Conservation (phyloP, 2,888 invertebrate species). For the Ariolimax columbianus region DNA sequence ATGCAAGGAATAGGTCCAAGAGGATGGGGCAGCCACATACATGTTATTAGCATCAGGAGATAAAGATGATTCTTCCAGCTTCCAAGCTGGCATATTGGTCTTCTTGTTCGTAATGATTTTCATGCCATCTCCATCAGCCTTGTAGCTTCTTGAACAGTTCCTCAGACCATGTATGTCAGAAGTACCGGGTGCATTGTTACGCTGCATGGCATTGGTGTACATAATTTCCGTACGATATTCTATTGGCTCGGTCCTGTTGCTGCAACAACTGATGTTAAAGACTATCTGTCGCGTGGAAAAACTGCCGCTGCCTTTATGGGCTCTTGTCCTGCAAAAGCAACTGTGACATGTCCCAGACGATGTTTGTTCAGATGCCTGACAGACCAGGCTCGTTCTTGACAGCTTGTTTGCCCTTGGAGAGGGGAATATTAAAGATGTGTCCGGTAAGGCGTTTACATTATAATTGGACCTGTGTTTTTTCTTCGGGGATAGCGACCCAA, state of each 20-base stretch:
- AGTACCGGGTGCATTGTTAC: background rate
- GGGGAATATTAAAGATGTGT: too few species aligned
- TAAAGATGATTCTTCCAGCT: background rate
- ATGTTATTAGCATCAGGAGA: background rate
- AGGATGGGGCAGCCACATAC: too few species aligned
- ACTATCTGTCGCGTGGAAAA: slow-evolving; percentile 14
- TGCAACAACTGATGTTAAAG: slow-evolving; percentile 36
- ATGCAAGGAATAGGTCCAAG: too few species aligned
- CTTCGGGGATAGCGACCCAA: background rate
- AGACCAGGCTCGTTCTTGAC: too few species aligned
- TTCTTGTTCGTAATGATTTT: background rate
- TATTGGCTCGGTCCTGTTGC: slow-evolving; percentile 12
- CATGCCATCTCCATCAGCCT: too few species aligned
- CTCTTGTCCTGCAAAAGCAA: background rate
- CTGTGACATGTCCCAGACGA: background rate
- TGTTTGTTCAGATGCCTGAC: background rate
- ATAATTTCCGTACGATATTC: slow-evolving; percentile 1
- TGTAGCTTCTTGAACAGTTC: background rate
- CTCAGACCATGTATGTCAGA: background rate
- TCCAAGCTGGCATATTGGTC: background rate
- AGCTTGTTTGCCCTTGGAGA: background rate
- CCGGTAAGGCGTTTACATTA: background rate
- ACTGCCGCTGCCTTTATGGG: too few species aligned
- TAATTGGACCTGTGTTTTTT: background rate
- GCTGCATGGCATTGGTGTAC: background rate